phyloP scores from a whole-genome alignment of 1,140 invertebrate species.

The Metopolophium dirhodum region DNA sequence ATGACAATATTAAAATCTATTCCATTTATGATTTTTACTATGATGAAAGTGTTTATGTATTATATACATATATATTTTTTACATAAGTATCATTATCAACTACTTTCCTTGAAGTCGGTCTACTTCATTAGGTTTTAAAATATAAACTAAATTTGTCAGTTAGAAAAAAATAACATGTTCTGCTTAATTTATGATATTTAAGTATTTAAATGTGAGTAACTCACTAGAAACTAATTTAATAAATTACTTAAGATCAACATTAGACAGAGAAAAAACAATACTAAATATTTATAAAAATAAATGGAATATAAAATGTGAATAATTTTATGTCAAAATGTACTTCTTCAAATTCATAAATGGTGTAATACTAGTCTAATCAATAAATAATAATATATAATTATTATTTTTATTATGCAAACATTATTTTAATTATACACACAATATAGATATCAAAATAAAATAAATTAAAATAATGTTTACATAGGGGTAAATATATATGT shows the following conservation, averaged over 20 bases:
- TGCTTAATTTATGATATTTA: not conserved
- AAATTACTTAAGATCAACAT: not conserved
- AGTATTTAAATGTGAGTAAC: not conserved
- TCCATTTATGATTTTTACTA: not conserved
- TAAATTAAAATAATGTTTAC: conserved; percentile 9
- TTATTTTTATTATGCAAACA: not conserved
- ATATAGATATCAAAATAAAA: not conserved
- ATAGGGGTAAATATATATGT: not conserved
- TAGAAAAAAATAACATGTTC: not conserved
- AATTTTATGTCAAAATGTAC: not conserved
- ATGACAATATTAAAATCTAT: not conserved
- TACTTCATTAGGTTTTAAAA: not conserved
- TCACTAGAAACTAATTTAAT: not conserved
- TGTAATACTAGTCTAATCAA: not conserved
- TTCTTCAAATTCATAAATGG: not conserved
- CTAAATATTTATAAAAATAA: not conserved
- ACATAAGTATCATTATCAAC: not conserved
- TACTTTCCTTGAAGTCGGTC: not conserved
- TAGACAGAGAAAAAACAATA: not conserved
- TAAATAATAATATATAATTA: not conserved
- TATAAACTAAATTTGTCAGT: not conserved
- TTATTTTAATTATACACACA: conserved; percentile 18
- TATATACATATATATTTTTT: not conserved
- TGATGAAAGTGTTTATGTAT: not conserved
- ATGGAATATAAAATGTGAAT: not conserved